Evolutionary conservation across 2,113 vertebrate species (phyloP), one percentile per base, ranked within the genome.

Genomic region (Myrmecophaga tridactyla): DNA sequence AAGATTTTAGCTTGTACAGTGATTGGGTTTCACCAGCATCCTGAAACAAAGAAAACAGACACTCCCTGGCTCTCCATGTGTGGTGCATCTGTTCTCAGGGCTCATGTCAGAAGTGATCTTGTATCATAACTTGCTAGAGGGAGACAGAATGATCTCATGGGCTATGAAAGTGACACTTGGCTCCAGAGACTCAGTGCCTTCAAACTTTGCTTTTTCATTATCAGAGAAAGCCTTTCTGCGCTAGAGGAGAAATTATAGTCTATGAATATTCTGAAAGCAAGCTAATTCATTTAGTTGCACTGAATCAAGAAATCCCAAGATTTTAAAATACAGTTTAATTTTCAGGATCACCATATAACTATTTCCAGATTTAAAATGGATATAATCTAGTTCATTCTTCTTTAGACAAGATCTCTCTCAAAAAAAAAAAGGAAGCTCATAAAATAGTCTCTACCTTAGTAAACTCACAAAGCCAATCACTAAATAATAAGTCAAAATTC

Each of bases 31-130:
- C 34, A 1, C 94, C 89, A 94, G 78, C 89, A 89, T 84, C 43
- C 75, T 65, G 82, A 96, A 96, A 92, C 92, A 92, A 80, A 39
- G 76, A 82, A 93, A 92, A 92, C 31, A 13, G 62, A 82, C 51
- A 41, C 27, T 43, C 82, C 86, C 77, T 76, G 60, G 25, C 27
- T 43, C 31, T 63, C 58, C 60, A 73, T 41, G 70, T 89, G 81
- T 41, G 43, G 14, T 17, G 25, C 92, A 92, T 82, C 82, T 92
- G 73, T 93, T 83, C 41, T 27, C 1, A 1, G 29, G 48, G 14
- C 7, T 91, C 3, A 0, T n/a, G 23, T 58, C 39, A 25, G 60
- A 83, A 62, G 69, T 34, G 27, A 51, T 36, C 27, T 48, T 43
- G 10, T 36, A 21, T 31, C 70, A 23, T 1, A 43, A 46, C 36